Conservation (phyloP, 2,888 invertebrate species). For the Mythimna vitellina region DNA sequence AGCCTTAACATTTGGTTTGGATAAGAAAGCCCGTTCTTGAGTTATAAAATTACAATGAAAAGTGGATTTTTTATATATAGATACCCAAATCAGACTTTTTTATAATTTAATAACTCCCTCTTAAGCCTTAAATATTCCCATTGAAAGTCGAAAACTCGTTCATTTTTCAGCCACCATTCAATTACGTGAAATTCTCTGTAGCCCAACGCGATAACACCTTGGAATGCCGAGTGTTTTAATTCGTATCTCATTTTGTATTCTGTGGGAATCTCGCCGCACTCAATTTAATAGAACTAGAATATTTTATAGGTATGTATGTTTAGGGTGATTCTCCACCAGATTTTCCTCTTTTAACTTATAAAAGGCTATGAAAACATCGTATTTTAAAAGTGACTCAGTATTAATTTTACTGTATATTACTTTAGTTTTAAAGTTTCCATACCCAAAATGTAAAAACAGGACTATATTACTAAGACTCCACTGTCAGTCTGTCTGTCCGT, state of each 20-base stretch:
- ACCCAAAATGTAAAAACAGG: no score
- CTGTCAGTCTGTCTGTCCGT: no score
- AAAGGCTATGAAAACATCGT: no score
- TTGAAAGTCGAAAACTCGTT: constrained; percentile 27
- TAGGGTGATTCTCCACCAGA: not conserved
- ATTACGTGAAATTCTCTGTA: constrained; percentile 27
- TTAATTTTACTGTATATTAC: no score
- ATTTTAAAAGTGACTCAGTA: no score
- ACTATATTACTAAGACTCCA: no score
- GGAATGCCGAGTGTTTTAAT: constrained; percentile 42
- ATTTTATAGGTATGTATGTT: constrained; percentile 18
- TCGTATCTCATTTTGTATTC: constrained; percentile 55
- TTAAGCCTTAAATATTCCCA: constrained; percentile 36
- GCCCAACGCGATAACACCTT: constrained; percentile 23
- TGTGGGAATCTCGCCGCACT: constrained; percentile 21
- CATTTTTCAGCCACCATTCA: constrained; percentile 29
- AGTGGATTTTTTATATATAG: no score
- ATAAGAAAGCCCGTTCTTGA: no score
- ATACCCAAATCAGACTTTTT: not conserved
- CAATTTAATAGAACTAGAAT: constrained; percentile 42
- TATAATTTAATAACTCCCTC: constrained; percentile 19
- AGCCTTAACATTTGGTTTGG: no score
- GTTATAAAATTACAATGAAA: no score
- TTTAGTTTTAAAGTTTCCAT: no score
- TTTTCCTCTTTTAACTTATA: no score